Percentiles rank a stretch among this genome's conserved stretches.
These are phyloP conservation scores for Corvus cornix DNA, from an alignment of 2,113 vertebrate genomes.

Conservation along the genomic window DNA sequence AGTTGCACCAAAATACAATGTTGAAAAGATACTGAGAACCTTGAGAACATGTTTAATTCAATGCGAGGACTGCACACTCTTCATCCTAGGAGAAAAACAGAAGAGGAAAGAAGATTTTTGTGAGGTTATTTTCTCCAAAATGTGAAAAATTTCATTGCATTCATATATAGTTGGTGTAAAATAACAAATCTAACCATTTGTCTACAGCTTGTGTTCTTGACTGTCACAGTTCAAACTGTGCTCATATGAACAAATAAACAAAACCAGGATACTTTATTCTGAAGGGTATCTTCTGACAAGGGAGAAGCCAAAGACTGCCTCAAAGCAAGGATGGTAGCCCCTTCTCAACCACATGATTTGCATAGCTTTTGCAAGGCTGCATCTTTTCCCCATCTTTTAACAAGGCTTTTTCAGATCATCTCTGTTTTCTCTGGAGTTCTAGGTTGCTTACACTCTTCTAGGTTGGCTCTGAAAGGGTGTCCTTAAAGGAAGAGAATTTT, in stretches of 20 bases:
- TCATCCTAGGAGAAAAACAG: conserved; percentile 36
- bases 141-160: background rate
- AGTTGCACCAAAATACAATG: background rate
- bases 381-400: background rate
- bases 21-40: background rate
- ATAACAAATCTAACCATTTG: background rate
- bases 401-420: background rate
- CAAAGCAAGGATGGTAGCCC: background rate
- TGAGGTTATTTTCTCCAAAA: background rate
- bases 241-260: background rate
- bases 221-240: background rate
- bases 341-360: background rate
- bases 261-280: background rate
- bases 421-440: background rate
- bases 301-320: background rate
- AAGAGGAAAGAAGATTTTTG: background rate
- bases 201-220: background rate
- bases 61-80: background rate
- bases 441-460: background rate
- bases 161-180: background rate
- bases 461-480: background rate
- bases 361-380: background rate
- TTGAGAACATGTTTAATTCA: background rate
- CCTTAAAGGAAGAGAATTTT: background rate
- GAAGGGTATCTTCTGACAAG: background rate